Evolutionary conservation across 2,888 invertebrate species (phyloP).

Genomic region (Heliconius hortense): DNA sequence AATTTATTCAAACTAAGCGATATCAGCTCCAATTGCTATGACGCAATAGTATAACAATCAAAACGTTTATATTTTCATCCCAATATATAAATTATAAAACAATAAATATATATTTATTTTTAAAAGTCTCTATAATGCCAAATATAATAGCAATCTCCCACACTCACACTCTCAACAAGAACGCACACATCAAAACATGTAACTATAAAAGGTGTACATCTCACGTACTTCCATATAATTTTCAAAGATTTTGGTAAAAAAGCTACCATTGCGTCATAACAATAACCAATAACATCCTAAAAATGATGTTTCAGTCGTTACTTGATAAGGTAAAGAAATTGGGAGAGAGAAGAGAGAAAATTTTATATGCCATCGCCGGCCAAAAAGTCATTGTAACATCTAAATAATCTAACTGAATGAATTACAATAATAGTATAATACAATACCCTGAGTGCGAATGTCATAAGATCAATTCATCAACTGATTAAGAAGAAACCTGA

Average conservation of each 20-base stretch:
- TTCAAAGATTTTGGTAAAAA: constrained; percentile 13
- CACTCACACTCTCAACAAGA: constrained; percentile 9
- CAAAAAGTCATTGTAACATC: constrained; percentile 65
- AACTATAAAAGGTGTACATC: constrained; percentile 12
- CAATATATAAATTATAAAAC: constrained; percentile 16
- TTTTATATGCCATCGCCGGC: constrained; percentile 59
- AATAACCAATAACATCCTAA: constrained; percentile 30
- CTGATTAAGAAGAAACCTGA: constrained; percentile 64
- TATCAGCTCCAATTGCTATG: constrained; percentile 32
- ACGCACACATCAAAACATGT: constrained; percentile 5
- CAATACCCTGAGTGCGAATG: constrained; percentile 76
- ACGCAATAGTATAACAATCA: constrained; percentile 34
- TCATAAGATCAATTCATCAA: constrained; percentile 74
- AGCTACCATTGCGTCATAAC: constrained; percentile 34
- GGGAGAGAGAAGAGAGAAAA: constrained; percentile 25
- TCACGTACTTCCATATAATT: constrained; percentile 13
- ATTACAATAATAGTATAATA: constrained; percentile 58
- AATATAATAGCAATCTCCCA: constrained; percentile 20
- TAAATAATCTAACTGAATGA: constrained; percentile 63
- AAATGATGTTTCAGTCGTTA: constrained; percentile 30
- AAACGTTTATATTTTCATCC: constrained; percentile 20
- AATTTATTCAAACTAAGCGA: constrained; percentile 18
- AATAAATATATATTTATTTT: constrained; percentile 8
- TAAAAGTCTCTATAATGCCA: constrained; percentile 15
- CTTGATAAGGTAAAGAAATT: constrained; percentile 29